Conservation (phyloP, 2,888 invertebrate species). For the Callyntrura guangdongensis region DNA sequence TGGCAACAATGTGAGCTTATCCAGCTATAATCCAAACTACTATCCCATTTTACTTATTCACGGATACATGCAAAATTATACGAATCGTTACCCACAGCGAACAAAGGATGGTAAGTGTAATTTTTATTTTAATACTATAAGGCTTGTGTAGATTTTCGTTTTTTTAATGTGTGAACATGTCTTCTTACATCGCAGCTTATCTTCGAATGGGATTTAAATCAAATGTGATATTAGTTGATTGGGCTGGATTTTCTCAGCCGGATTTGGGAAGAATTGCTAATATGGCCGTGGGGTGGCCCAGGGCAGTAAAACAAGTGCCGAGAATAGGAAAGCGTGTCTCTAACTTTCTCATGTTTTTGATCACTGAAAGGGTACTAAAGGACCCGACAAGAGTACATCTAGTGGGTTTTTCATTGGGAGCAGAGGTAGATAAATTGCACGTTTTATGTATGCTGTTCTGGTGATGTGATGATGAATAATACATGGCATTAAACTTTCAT, state of each 20-base stretch:
- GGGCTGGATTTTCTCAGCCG: slow-evolving; percentile 77
- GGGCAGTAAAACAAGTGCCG: slow-evolving; percentile 73
- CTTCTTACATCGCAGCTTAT: slow-evolving; percentile 68
- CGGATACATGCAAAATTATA: slow-evolving; percentile 81
- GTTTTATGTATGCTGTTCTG: not conserved
- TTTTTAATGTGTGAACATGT: not conserved
- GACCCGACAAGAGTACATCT: slow-evolving; percentile 76
- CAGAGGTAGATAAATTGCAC: slow-evolving; percentile 54
- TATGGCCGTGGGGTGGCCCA: slow-evolving; percentile 79
- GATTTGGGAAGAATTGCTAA: slow-evolving; percentile 75
- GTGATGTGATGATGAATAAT: not conserved
- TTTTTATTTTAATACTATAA: no score
- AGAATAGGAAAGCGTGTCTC: slow-evolving; percentile 76
- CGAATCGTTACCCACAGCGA: slow-evolving; percentile 78
- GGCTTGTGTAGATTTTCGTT: no score
- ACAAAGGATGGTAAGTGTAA: slow-evolving; percentile 80
- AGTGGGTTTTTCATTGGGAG: slow-evolving; percentile 80
- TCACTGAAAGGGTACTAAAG: slow-evolving; percentile 77
- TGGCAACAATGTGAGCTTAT: slow-evolving; percentile 81
- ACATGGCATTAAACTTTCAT: not conserved
- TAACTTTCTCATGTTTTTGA: slow-evolving; percentile 79
- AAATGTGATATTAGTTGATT: slow-evolving; percentile 80
- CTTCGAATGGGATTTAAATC: slow-evolving; percentile 78
- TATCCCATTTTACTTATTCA: slow-evolving; percentile 81
- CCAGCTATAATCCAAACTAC: slow-evolving; percentile 72